Conservation (phyloP, 2,113 vertebrate genomes). For the Piaya cayana region DNA sequence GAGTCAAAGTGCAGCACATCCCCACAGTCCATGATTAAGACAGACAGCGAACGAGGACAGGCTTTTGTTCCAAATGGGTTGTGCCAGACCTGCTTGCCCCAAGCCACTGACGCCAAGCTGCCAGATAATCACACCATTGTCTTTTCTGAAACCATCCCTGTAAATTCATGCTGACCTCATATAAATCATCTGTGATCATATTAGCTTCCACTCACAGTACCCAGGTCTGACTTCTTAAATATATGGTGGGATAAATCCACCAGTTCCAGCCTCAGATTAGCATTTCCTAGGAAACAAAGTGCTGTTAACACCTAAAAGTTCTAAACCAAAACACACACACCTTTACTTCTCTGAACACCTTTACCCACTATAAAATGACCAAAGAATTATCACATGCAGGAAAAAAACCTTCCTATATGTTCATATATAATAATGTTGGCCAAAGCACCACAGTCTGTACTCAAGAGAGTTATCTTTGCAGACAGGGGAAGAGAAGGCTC, state of each 20-base stretch:
- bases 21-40: not conserved
- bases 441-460: not conserved
- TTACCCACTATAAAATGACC: not conserved
- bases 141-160: not conserved
- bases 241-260: not conserved
- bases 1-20: not conserved
- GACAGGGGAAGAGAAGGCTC: too few species aligned
- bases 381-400: not conserved
- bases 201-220: not conserved
- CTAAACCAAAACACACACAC: not conserved
- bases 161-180: not conserved
- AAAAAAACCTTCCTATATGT: not conserved
- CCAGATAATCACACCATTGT: not conserved
- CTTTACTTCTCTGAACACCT: not conserved
- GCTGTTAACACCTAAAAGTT: not conserved
- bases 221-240: not conserved
- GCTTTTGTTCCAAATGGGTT: slow-evolving; percentile 14
- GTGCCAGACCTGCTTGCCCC: slow-evolving; percentile 22
- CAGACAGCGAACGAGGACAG: not conserved
- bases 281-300: not conserved
- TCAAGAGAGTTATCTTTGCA: not conserved
- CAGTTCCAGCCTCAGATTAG: not conserved
- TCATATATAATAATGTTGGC: not conserved
- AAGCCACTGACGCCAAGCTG: slow-evolving; percentile 3
- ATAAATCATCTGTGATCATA: not conserved